Evolutionary conservation across 2,888 invertebrate species (phyloP), one percentile per base, ranked within the genome.

Genomic region (Aplocera efformata): DNA sequence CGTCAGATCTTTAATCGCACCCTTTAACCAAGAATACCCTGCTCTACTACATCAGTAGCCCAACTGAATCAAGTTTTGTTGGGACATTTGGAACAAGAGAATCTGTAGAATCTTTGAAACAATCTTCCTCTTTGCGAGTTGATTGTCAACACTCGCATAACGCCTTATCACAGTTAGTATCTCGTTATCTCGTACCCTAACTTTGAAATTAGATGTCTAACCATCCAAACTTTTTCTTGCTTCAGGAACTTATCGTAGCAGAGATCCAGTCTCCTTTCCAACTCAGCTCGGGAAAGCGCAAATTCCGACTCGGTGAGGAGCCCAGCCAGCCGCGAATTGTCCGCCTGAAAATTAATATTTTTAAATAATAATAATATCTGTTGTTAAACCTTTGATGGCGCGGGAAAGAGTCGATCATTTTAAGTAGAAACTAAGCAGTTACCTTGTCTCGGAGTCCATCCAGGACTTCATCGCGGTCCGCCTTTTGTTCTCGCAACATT

Each of bases 391-490:
- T n/a, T n/a, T n/a, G n/a, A n/a, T n/a, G n/a, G n/a, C n/a, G n/a
- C n/a, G n/a, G n/a, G n/a, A n/a, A n/a, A n/a, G n/a, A n/a, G n/a
- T n/a, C n/a, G n/a, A n/a, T n/a, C n/a, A n/a, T n/a, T n/a, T n/a
- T n/a, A n/a, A n/a, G n/a, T n/a, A n/a, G n/a, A n/a, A n/a, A n/a
- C n/a, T 8, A n/a, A 11, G 6, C 6, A 21, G 1, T 25, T 1
- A 79, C 84, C 76, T 86, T 86, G 42, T 85, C 83, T 6, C 75
- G 56, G 0, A 85, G 67, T 0, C 77, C 77, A 20, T 86, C 86
- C 1, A 63, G 26, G 1, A 86, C 72, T 52, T 86, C 86, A 24
- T 84, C 84, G 0, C 77, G 66, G 30, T 86, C 86, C 6, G 77
- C 76, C 39, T 86, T 86, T 52, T 81, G 68, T 26, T 84, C 85